Conservation (phyloP, 2,113 vertebrate genomes). For the Paedocypris sp. region DNA sequence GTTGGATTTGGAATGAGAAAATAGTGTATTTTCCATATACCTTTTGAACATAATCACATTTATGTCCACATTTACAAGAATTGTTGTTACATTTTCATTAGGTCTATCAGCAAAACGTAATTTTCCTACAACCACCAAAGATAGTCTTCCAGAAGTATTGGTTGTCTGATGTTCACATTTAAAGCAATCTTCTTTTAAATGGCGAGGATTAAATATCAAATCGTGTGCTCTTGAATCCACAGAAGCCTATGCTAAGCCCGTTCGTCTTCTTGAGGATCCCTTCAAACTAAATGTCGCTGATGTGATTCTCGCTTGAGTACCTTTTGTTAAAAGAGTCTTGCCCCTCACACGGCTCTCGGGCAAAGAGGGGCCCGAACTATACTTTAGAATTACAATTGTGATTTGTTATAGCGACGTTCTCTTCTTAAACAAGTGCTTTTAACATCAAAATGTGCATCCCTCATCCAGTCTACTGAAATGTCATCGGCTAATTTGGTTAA, state of each 20-base stretch:
- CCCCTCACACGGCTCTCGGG: background rate
- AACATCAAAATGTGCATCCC: conserved; percentile 1
- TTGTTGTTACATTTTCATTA: no score
- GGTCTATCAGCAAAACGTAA: no score
- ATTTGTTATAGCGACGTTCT: background rate
- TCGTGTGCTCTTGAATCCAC: background rate
- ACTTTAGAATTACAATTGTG: conserved; percentile 8
- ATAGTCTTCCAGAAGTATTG: no score
- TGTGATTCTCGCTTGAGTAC: conserved; percentile 27
- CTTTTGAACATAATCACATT: no score
- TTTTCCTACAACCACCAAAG: no score
- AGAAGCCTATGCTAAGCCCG: background rate
- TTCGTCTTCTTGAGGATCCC: background rate
- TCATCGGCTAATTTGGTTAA: no score
- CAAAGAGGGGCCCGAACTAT: background rate
- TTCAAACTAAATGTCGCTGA: conserved; percentile 6
- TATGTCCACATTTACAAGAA: no score
- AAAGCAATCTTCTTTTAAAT: background rate
- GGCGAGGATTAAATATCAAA: conserved; percentile 1
- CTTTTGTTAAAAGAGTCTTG: conserved; percentile 27
- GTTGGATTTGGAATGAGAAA: no score
- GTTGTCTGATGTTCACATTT: background rate
- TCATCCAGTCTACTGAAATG: background rate
- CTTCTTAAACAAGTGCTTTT: background rate
- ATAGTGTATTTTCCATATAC: no score